Percentiles rank a stretch among this genome's conserved stretches.
These are phyloP conservation scores for Xiphorhynchus elegans DNA, from an alignment of 2,113 vertebrate species.

Conservation along the genomic window DNA sequence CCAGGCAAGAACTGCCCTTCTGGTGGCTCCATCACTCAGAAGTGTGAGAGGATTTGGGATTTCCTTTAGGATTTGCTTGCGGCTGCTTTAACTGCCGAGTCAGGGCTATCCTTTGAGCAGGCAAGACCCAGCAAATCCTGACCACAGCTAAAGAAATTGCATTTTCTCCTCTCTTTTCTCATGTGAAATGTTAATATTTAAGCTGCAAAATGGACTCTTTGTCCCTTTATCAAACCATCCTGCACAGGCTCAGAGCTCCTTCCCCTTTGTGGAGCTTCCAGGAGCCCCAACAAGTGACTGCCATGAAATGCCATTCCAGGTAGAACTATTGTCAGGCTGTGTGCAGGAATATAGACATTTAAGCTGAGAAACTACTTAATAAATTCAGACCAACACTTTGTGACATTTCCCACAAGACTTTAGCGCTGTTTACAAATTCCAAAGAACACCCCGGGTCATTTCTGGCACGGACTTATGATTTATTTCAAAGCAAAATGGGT, in stretches of 20 bases:
- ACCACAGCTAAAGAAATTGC: neutral
- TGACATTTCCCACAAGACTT: constrained; percentile 76
- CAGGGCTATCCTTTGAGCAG: neutral
- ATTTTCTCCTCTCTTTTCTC: neutral
- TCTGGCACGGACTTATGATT: constrained; percentile 72
- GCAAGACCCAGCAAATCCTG: neutral
- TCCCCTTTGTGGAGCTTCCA: neutral
- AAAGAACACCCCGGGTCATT: constrained; percentile 70
- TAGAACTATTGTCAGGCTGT: constrained; percentile 11
- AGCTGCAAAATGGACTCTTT: neutral
- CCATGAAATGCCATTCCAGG: constrained; percentile 35
- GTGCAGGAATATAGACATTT: constrained; percentile 24
- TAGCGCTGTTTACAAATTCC: constrained; percentile 76
- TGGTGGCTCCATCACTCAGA: neutral
- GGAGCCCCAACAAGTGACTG: neutral
- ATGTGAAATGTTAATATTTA: neutral
- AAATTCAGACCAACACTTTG: constrained; percentile 67
- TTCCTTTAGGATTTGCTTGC: neutral
- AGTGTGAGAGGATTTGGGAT: neutral
- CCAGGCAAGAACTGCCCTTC: fast-evolving
- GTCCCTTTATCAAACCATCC: neutral
- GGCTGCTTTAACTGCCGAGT: neutral
- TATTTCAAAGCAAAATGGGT: constrained; percentile 79
- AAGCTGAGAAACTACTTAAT: constrained; percentile 66
- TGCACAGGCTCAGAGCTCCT: neutral